Conservation (phyloP, 1,140 invertebrate genomes). For the Papilio aristodemus region DNA sequence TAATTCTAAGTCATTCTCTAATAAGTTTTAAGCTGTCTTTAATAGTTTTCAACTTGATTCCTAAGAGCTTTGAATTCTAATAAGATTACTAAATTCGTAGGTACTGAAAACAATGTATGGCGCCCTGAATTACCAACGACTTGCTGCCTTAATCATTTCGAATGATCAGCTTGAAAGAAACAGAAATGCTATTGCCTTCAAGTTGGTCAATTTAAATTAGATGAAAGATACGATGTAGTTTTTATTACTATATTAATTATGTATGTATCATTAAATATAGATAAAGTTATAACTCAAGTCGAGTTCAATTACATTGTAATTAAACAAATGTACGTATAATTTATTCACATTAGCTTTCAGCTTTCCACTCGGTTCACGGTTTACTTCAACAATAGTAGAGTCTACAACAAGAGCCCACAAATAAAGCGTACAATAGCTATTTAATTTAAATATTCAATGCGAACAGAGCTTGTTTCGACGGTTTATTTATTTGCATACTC, state of each 20-base stretch:
- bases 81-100: too few relatives aligned
- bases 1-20: too few relatives aligned
- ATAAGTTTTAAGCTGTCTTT: too few relatives aligned
- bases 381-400: slow-evolving; percentile 26
- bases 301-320: slow-evolving; percentile 17
- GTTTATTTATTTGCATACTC: background rate
- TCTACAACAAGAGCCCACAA: slow-evolving; percentile 12
- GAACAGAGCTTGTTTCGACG: slow-evolving; percentile 11
- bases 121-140: too few relatives aligned
- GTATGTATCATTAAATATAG: background rate
- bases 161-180: too few relatives aligned
- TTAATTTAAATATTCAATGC: slow-evolving; percentile 29
- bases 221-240: too few relatives aligned
- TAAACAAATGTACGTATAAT: slow-evolving; percentile 2
- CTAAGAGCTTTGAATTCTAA: too few relatives aligned
- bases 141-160: too few relatives aligned
- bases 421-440: slow-evolving; percentile 27
- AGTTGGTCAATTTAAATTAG: too few relatives aligned
- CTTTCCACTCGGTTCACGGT: slow-evolving; percentile 4
- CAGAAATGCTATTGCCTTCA: too few relatives aligned
- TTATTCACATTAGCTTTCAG: background rate
- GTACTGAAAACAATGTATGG: too few relatives aligned
- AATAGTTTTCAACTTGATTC: too few relatives aligned
- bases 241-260: background rate
- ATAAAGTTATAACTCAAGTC: background rate